phyloP scores from a whole-genome alignment of 2,113 vertebrate genomes.

The Anguilla rostrata region DNA sequence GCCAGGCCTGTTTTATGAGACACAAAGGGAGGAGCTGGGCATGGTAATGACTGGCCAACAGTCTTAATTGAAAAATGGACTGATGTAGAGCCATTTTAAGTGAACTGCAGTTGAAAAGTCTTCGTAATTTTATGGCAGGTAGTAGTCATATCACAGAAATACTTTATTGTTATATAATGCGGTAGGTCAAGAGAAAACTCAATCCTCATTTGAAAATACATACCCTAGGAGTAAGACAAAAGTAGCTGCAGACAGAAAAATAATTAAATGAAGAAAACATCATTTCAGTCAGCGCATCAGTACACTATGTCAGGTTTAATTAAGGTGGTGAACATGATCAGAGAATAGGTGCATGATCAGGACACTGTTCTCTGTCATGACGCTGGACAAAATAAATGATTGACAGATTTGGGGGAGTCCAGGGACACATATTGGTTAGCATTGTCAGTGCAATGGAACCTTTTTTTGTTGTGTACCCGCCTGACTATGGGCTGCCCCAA shows the following conservation, averaged over 20 bases:
- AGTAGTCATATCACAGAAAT: too few relatives aligned
- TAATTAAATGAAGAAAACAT: neutral
- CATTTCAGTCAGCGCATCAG: neutral
- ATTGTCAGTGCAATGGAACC: constrained; percentile 5
- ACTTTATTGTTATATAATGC: neutral
- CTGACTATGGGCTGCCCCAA: neutral
- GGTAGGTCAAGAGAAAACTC: neutral
- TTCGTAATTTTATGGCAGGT: neutral
- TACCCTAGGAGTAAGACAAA: neutral
- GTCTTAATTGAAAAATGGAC: neutral
- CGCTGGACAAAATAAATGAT: neutral
- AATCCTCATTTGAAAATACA: neutral
- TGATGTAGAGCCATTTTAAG: neutral
- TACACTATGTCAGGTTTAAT: neutral
- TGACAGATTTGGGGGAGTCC: constrained; percentile 14
- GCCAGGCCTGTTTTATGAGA: constrained; percentile 1
- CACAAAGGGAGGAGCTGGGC: neutral
- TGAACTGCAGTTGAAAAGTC: neutral
- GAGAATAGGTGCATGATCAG: neutral
- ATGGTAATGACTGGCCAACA: neutral
- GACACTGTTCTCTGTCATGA: neutral
- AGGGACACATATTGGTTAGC: neutral
- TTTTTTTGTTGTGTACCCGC: neutral
- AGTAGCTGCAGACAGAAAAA: neutral
- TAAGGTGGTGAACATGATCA: neutral